A percentile compares a stretch with the other conserved stretches of the same genome.
phyloP scores from a whole-genome alignment of 2,113 vertebrate genomes.

The Brachyhypopomus gauderio region DNA sequence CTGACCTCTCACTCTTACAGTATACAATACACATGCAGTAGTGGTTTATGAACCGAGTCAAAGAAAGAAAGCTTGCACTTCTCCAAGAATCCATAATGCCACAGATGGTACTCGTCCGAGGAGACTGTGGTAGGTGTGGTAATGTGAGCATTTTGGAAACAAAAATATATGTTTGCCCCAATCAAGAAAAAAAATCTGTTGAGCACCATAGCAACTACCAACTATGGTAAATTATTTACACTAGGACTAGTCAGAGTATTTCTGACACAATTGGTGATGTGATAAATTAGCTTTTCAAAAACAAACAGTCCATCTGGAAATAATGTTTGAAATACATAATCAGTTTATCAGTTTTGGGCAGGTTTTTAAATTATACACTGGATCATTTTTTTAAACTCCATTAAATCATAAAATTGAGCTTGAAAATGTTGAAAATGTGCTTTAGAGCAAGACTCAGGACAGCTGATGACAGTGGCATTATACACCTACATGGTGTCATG shows the following conservation, averaged over 20 bases:
- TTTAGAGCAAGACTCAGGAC: background rate
- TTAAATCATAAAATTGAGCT: background rate
- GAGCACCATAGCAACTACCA: constrained; percentile 32
- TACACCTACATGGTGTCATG: background rate
- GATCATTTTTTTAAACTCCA: background rate
- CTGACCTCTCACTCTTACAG: background rate
- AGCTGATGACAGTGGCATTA: background rate
- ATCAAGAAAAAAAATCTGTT: background rate
- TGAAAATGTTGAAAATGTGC: background rate
- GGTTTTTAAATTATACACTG: background rate
- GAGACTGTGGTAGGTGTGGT: background rate
- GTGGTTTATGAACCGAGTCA: background rate
- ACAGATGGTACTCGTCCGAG: constrained; percentile 11
- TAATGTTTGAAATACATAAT: background rate
- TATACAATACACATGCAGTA: background rate
- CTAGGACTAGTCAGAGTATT: background rate
- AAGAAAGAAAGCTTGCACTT: background rate
- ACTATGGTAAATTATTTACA: background rate
- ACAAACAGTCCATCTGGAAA: background rate
- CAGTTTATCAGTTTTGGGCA: background rate
- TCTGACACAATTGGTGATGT: background rate
- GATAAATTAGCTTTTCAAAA: background rate
- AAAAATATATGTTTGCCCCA: background rate
- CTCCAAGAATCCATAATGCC: background rate
- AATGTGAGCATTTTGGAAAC: background rate